Conservation (phyloP, 2,797 vertebrate genomes). For the Sebastes vulpes region DNA sequence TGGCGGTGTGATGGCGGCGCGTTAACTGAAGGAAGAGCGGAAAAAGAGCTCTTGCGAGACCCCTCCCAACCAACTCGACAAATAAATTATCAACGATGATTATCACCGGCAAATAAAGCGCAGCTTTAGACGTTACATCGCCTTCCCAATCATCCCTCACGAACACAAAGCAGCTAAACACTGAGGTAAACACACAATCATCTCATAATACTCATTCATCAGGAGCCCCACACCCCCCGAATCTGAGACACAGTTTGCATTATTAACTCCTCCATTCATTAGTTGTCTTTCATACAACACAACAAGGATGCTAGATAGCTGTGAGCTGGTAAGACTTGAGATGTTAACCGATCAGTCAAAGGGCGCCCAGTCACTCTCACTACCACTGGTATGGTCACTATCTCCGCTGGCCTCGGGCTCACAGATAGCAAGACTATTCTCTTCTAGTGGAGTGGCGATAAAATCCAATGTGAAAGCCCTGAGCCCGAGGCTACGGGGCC, state of each 20-base stretch:
- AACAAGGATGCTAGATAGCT: slow-evolving; percentile 26
- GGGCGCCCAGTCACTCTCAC: slow-evolving; percentile 41
- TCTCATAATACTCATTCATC: slow-evolving; percentile 41
- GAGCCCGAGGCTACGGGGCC: slow-evolving; percentile 45
- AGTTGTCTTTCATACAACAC: slow-evolving; percentile 21
- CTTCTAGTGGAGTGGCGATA: slow-evolving; percentile 70
- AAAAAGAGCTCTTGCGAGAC: slow-evolving; percentile 53
- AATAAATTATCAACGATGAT: slow-evolving; percentile 54
- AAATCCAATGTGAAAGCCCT: slow-evolving; percentile 72
- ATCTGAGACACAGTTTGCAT: slow-evolving; percentile 17
- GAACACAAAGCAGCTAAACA: slow-evolving; percentile 6
- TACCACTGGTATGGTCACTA: slow-evolving; percentile 65
- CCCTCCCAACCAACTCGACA: slow-evolving; percentile 2
- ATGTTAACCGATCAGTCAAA: slow-evolving; percentile 64
- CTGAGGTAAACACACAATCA: slow-evolving; percentile 38
- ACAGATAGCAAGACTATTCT: slow-evolving; percentile 70
- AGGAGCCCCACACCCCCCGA: not conserved
- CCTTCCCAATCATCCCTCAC: not conserved
- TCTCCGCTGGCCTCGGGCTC: slow-evolving; percentile 60
- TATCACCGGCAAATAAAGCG: slow-evolving; percentile 67
- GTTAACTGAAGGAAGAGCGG: slow-evolving; percentile 33
- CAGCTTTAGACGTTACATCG: slow-evolving; percentile 32
- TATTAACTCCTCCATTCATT: slow-evolving; percentile 31
- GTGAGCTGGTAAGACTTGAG: slow-evolving; percentile 30
- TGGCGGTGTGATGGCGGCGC: slow-evolving; percentile 33